Evolutionary conservation across 1,140 invertebrate species (phyloP).

Genomic region (Oryzaephilus surinamensis): DNA sequence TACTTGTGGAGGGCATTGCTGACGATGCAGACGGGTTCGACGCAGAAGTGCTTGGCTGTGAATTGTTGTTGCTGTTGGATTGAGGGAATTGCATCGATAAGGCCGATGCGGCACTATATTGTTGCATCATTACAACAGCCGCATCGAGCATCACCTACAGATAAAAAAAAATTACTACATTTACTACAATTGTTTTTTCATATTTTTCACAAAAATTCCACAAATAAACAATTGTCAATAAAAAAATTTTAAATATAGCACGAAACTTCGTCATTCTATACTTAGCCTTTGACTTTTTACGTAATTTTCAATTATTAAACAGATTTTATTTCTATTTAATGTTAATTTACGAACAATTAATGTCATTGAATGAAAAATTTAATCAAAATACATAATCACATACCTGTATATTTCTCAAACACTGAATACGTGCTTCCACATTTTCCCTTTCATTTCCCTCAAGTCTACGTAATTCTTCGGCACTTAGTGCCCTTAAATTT

Average conservation of each 20-base stretch:
- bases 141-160: constrained; percentile 66
- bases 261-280: too few species aligned
- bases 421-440: constrained; percentile 79
- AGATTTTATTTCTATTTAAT: too few species aligned
- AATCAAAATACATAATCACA: constrained; percentile 1
- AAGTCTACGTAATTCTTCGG: constrained; percentile 76
- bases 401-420: constrained; percentile 71
- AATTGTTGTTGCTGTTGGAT: neutral
- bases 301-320: constrained; percentile 1
- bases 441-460: constrained; percentile 79
- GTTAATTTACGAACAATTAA: too few species aligned
- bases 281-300: too few species aligned
- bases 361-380: neutral
- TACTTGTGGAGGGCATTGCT: constrained; percentile 2
- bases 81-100: constrained; percentile 20
- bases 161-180: constrained; percentile 1
- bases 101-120: constrained; percentile 61
- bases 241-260: too few species aligned
- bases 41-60: constrained; percentile 1
- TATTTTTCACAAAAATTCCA: too few species aligned
- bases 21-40: neutral
- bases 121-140: constrained; percentile 78
- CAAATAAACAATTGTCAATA: too few species aligned
- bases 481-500: constrained; percentile 60
- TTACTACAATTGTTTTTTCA: too few species aligned